A percentile compares a stretch with the other conserved stretches of the same genome.
phyloP scores from a whole-genome alignment of 2,888 invertebrate genomes.

The Plebejus melissa region DNA sequence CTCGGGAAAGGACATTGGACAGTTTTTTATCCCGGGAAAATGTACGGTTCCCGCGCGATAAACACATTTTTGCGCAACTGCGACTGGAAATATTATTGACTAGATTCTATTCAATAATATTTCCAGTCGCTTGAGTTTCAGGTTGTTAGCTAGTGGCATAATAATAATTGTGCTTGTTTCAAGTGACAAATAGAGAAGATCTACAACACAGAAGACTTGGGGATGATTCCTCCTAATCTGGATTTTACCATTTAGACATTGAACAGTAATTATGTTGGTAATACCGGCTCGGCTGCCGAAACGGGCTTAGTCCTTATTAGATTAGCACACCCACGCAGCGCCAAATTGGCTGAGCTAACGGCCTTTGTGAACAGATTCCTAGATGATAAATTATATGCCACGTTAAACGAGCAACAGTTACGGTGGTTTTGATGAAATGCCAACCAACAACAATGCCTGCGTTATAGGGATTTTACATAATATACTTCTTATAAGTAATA shows the following conservation, averaged over 20 bases:
- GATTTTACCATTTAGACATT: background rate
- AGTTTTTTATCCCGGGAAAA: too few species aligned
- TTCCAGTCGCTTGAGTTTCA: background rate
- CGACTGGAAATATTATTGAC: background rate
- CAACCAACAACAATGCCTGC: background rate
- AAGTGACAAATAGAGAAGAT: background rate
- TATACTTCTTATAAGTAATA: background rate
- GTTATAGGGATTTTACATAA: background rate
- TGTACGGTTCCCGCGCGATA: too few species aligned
- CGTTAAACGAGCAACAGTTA: background rate
- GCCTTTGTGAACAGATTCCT: slow-evolving; percentile 8
- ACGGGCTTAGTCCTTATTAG: slow-evolving; percentile 30
- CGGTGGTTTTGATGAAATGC: slow-evolving; percentile 3
- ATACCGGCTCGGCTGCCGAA: slow-evolving; percentile 18
- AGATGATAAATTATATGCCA: slow-evolving; percentile 22
- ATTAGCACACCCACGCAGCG: slow-evolving; percentile 30
- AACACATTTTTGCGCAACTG: too few species aligned
- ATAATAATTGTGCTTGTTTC: background rate
- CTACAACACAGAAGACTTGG: background rate
- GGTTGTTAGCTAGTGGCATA: background rate
- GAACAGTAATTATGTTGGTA: slow-evolving; percentile 9
- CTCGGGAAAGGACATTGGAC: too few species aligned
- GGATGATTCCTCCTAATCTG: background rate
- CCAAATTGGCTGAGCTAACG: slow-evolving; percentile 30
- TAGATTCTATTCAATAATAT: too few species aligned